phyloP scores from a whole-genome alignment of 2,797 vertebrate genomes.

The Enteromius argenteus region DNA sequence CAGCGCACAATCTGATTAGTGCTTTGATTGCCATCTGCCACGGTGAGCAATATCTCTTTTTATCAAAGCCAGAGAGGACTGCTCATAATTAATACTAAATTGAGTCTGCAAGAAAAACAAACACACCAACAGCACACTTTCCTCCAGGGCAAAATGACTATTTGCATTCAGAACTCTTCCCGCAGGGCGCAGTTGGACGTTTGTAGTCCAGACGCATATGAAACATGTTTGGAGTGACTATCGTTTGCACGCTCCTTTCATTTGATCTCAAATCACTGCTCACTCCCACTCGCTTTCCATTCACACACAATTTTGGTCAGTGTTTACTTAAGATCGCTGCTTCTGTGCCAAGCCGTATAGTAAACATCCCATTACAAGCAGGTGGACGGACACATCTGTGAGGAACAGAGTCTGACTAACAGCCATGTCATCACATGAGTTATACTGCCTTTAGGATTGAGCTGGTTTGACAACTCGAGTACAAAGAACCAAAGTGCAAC shows the following conservation, averaged over 20 bases:
- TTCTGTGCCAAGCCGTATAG: conserved; percentile 42
- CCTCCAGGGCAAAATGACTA: conserved; percentile 5
- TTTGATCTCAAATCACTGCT: conserved; percentile 24
- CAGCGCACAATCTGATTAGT: conserved; percentile 11
- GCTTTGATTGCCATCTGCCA: conserved; percentile 30
- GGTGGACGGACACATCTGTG: conserved; percentile 29
- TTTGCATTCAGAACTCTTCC: conserved; percentile 12
- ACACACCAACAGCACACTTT: conserved; percentile 17
- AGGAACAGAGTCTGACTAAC: conserved; percentile 37
- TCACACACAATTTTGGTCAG: not conserved
- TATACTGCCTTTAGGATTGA: conserved; percentile 19
- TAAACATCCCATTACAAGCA: conserved; percentile 52
- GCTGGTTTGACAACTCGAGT: conserved; percentile 38
- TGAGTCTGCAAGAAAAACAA: conserved; percentile 16
- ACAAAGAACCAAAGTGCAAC: conserved; percentile 43
- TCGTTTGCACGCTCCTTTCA: not conserved
- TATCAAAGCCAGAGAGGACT: conserved; percentile 23
- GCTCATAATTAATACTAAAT: conserved; percentile 31
- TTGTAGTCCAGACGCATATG: not conserved
- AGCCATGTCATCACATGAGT: conserved; percentile 36
- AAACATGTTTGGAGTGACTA: conserved; percentile 13
- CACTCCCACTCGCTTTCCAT: not conserved
- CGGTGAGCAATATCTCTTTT: not conserved
- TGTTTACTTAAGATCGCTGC: conserved; percentile 30
- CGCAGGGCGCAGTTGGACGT: not conserved